A percentile compares a stretch with the other conserved stretches of the same genome.
Evolutionary conservation across 2,888 invertebrate species (phyloP).

Genomic region (Trichopoda pennipes): DNA sequence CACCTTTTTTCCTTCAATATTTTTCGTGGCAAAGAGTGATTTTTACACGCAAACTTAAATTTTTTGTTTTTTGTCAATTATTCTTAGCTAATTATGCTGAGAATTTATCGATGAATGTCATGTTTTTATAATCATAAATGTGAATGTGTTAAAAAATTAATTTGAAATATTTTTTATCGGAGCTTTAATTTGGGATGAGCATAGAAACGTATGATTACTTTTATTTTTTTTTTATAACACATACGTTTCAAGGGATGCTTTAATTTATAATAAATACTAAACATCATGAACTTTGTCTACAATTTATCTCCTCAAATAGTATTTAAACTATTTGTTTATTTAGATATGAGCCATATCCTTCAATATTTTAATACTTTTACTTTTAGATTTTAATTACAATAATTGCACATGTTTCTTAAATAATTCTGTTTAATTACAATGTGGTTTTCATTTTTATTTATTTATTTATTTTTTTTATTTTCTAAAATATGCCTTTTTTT

Average conservation of each 20-base stretch:
- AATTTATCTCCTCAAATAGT: background rate
- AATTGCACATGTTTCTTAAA: constrained; percentile 20
- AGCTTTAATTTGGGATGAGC: too few species aligned
- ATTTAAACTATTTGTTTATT: background rate
- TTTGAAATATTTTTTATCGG: too few species aligned
- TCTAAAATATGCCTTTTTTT: constrained; percentile 1
- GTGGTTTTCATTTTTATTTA: constrained; percentile 12
- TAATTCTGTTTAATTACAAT: constrained; percentile 7
- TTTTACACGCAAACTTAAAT: too few species aligned
- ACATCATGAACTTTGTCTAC: background rate
- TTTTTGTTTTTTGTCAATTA: too few species aligned
- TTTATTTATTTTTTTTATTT: too few species aligned
- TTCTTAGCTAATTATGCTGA: too few species aligned
- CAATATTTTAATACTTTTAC: background rate
- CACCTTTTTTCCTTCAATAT: too few species aligned
- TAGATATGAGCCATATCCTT: background rate
- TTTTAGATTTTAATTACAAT: constrained; percentile 12
- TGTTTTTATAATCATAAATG: too few species aligned
- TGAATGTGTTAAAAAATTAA: too few species aligned
- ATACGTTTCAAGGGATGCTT: constrained; percentile 5
- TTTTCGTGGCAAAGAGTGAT: too few species aligned
- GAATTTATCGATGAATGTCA: too few species aligned
- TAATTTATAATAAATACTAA: background rate
- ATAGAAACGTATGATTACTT: too few species aligned
- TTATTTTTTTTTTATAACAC: background rate